Evolutionary conservation across 2,113 vertebrate species (phyloP), one percentile per base, ranked within the genome.

Genomic region (Amphilophus citrinellus): DNA sequence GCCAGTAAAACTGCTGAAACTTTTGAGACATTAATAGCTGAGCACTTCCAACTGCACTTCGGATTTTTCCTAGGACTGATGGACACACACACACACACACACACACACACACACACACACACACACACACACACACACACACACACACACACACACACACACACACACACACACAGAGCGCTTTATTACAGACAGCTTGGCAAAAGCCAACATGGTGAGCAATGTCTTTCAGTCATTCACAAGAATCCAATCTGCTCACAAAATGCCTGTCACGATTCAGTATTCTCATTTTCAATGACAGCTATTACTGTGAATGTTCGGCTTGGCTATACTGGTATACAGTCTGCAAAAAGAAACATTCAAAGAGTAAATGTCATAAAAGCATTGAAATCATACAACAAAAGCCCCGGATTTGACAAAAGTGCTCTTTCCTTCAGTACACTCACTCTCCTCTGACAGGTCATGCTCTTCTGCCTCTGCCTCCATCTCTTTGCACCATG

Each of bases 21-120:
- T 99, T 99, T 96, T 99, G 98, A 83, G 98, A 99, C 98, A 99
- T 99, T 61, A 99, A 97, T 59, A 99, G 97, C 95, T 99, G 98
- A 79, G 98, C 98, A 6, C 98, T 99, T 91, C 98, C 98, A 82
- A 99, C 98, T 1, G 98, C 98, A 90, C 98, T 99, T 92, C 98
- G 94, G 93, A 99, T 99, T 91, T 99, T 99, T 73, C 98, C 98
- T 87, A 99, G 96, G 94, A 98, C 98, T 99, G 94, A 85, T 80
- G 53, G 50, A 87, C 76, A 87, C 37, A 61, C 35, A 87, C 15
- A 83, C 56, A 87, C 37, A 61, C 35, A 87, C 11, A 83, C 47
- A 87, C 22, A n/a, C n/a, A n/a, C n/a, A n/a, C n/a, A n/a, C n/a
- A n/a, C 24, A 22, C 22, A 22, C 22, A 87, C 76, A 87, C 37